Evolutionary conservation across 1,140 invertebrate species (phyloP).

Genomic region (Zeugodacus cucurbitae): DNA sequence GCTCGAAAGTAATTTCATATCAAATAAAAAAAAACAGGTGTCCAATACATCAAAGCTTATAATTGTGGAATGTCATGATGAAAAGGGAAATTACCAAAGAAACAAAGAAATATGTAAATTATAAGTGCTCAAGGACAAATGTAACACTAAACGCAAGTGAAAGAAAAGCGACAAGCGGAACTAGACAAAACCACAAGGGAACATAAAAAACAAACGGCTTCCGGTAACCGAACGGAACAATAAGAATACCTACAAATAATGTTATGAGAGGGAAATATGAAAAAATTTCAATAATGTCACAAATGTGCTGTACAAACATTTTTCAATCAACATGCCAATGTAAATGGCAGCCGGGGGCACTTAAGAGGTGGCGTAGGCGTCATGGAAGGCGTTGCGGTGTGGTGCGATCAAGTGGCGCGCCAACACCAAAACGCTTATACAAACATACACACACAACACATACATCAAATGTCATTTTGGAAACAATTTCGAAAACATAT

Average conservation of each 20-base stretch:
- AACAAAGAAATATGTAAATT: not conserved
- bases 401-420: not conserved
- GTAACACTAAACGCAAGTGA: not conserved
- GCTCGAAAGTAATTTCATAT: not conserved
- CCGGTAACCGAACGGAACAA: slow-evolving; percentile 1
- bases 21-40: not conserved
- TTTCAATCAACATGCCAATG: slow-evolving; percentile 15
- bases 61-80: not conserved
- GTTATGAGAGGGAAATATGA: not conserved
- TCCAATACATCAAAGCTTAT: not conserved
- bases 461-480: slow-evolving; percentile 16
- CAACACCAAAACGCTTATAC: not conserved
- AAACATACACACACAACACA: not conserved
- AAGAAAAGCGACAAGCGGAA: not conserved
- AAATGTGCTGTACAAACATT: not conserved
- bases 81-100: not conserved
- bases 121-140: not conserved
- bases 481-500: not conserved
- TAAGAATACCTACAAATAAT: not conserved
- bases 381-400: not conserved
- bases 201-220: slow-evolving; percentile 15
- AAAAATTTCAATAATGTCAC: slow-evolving; percentile 18
- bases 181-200: not conserved
- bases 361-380: not conserved
- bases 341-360: too few species aligned